Percentiles rank a stretch among this genome's conserved stretches.
These are phyloP conservation scores for Pogonocherus hispidulus DNA, from an alignment of 2,888 invertebrate genomes.

Conservation along the genomic window DNA sequence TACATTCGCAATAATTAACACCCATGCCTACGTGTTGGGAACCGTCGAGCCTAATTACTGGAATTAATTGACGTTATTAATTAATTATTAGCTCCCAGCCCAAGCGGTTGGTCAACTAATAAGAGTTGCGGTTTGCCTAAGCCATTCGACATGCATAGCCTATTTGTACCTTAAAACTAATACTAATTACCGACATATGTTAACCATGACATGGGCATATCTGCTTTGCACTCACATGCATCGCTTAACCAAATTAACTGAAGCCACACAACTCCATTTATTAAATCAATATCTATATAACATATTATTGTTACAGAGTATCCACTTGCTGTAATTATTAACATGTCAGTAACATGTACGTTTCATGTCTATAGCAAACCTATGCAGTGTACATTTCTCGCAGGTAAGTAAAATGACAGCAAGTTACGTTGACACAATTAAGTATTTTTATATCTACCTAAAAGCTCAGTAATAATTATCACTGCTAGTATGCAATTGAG, in stretches of 20 bases:
- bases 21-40: slow-evolving; percentile 43
- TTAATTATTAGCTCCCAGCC: slow-evolving; percentile 65
- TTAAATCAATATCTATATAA: slow-evolving; percentile 40
- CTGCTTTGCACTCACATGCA: slow-evolving; percentile 17
- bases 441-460: no score
- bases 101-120: slow-evolving; percentile 63
- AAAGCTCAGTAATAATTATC: no score
- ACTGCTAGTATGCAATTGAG: no score
- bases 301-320: slow-evolving; percentile 25
- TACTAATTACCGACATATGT: slow-evolving; percentile 40
- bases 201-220: slow-evolving; percentile 16
- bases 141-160: slow-evolving; percentile 44
- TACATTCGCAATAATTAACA: no score
- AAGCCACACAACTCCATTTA: slow-evolving; percentile 35
- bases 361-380: slow-evolving; percentile 28
- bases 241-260: slow-evolving; percentile 21
- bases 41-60: slow-evolving; percentile 66
- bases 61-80: slow-evolving; percentile 64
- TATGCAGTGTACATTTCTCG: background rate
- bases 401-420: background rate
- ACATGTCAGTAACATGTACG: slow-evolving; percentile 38
- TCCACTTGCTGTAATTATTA: slow-evolving; percentile 41
- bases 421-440: background rate
- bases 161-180: slow-evolving; percentile 36
- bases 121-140: slow-evolving; percentile 56